Evolutionary conservation across 2,113 vertebrate genomes (phyloP).

Genomic region (Poeciliopsis prolifica): DNA sequence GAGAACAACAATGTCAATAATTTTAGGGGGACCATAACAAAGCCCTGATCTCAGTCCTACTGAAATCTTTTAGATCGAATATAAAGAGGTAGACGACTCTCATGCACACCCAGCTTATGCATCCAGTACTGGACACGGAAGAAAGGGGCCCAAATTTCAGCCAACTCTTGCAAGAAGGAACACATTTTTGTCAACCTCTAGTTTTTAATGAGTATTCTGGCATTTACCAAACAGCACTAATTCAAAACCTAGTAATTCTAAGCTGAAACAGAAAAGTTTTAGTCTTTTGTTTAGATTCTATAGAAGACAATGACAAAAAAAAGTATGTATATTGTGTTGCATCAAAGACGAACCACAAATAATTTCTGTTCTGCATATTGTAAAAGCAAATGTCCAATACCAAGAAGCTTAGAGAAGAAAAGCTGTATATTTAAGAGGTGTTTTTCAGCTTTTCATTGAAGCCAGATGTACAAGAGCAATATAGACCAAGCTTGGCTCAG

Average conservation of each 20-base stretch:
- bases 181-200: too few species aligned
- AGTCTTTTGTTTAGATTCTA: neutral
- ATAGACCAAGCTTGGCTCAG: conserved; percentile 30
- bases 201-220: too few species aligned
- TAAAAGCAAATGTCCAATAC: neutral
- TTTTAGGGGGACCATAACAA: too few species aligned
- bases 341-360: neutral
- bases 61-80: too few species aligned
- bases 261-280: neutral
- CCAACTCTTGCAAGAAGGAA: neutral
- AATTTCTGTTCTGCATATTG: neutral
- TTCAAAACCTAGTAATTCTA: too few species aligned
- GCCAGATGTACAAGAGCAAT: conserved; percentile 33
- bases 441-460: conserved; percentile 26
- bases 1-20: too few species aligned
- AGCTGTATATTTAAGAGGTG: neutral
- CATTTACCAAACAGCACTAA: too few species aligned
- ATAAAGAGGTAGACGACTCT: too few species aligned
- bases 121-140: too few species aligned
- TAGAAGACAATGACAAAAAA: neutral
- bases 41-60: too few species aligned
- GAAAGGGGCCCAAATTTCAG: neutral
- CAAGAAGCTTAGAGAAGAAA: conserved; percentile 14
- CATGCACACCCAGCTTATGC: too few species aligned
- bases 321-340: neutral